phyloP scores from a whole-genome alignment of 1,140 invertebrate species.

The Trichomalopsis sarcophagae region DNA sequence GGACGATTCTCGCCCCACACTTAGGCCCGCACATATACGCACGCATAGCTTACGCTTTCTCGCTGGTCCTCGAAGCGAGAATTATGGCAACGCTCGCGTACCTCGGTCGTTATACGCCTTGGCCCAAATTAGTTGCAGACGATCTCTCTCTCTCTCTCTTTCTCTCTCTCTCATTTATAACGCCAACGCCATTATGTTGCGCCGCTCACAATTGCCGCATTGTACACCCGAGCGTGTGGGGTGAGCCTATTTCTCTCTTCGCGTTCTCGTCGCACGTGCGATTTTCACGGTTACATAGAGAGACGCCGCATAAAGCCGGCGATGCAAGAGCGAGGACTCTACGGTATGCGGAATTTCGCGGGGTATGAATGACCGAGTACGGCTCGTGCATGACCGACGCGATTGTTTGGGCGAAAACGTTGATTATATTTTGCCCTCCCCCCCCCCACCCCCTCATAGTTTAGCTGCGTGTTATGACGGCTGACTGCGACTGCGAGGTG shows the following conservation, averaged over 20 bases:
- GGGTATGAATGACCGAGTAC: background rate
- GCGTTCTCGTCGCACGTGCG: slow-evolving; percentile 43
- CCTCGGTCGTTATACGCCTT: slow-evolving; percentile 58
- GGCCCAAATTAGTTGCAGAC: slow-evolving; percentile 72
- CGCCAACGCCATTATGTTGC: slow-evolving; percentile 65
- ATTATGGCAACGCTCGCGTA: slow-evolving; percentile 15
- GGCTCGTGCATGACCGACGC: background rate
- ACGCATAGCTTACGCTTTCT: background rate
- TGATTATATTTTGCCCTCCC: slow-evolving; percentile 9
- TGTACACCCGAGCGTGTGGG: background rate
- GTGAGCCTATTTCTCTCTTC: slow-evolving; percentile 34
- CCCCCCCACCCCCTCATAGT: background rate
- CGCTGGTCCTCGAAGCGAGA: slow-evolving; percentile 39
- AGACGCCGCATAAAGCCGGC: background rate
- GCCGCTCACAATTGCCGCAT: slow-evolving; percentile 6
- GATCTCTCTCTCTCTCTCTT: slow-evolving; percentile 55
- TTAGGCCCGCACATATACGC: too few species aligned
- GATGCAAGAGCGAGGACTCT: background rate
- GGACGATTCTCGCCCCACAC: too few species aligned
- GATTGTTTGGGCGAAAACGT: slow-evolving; percentile 12
- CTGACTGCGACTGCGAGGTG: background rate
- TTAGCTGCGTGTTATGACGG: background rate
- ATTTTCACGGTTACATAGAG: background rate
- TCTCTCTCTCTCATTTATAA: slow-evolving; percentile 66
- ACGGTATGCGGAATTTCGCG: slow-evolving; percentile 26